phyloP scores from a whole-genome alignment of 2,888 invertebrate genomes.

The Zonitis immaculata region DNA sequence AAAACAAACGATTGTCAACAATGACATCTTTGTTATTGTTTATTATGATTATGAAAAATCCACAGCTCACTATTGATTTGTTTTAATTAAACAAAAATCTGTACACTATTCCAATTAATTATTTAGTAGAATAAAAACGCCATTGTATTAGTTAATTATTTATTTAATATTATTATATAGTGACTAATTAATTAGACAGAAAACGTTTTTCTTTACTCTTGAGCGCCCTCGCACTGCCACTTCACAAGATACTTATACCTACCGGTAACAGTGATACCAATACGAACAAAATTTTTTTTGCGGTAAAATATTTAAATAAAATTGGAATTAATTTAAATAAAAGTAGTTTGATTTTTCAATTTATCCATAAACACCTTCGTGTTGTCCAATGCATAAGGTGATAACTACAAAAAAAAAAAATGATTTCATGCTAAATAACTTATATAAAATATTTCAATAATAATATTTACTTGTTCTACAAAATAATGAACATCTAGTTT shows the following conservation, averaged over 20 bases:
- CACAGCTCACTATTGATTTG: background rate
- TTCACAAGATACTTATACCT: no score
- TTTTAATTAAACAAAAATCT: background rate
- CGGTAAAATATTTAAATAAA: background rate
- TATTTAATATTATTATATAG: no score
- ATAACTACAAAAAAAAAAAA: constrained; percentile 24
- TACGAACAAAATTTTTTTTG: background rate
- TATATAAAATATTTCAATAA: background rate
- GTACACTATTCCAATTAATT: background rate
- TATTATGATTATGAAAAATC: background rate
- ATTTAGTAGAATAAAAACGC: background rate
- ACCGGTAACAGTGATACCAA: background rate
- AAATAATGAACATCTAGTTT: constrained; percentile 80
- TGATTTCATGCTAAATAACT: background rate
- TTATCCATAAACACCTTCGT: background rate
- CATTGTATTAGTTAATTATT: background rate
- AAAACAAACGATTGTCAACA: background rate
- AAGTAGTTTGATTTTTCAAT: background rate
- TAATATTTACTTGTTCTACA: constrained; percentile 53
- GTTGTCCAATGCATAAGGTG: constrained; percentile 17
- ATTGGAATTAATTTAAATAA: no score
- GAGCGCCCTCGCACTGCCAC: background rate
- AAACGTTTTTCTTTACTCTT: no score
- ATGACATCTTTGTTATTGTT: background rate
- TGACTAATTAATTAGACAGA: no score